Percentiles rank a stretch among this genome's conserved stretches.
Conservation (phyloP, 2,113 vertebrate genomes). For the Coracopsis vasa region DNA sequence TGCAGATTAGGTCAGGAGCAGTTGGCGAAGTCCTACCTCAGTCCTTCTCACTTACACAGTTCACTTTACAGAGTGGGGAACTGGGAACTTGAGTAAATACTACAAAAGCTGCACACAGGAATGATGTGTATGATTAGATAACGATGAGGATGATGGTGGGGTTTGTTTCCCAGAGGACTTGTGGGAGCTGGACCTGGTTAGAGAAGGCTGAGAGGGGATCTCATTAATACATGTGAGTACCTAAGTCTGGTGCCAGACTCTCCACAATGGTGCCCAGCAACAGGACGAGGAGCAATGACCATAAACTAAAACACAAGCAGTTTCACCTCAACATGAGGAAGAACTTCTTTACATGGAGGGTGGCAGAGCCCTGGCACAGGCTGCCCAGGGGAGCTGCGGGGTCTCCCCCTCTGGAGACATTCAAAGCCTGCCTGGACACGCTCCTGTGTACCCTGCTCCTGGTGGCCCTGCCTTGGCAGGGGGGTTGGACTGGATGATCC, state of each 20-base stretch:
- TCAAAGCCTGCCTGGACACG: not conserved
- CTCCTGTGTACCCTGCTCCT: not conserved
- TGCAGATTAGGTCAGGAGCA: not conserved
- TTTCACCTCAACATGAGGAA: not conserved
- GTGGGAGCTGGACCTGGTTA: not conserved
- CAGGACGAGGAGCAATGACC: not conserved
- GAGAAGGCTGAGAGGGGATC: not conserved
- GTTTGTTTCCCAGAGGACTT: not conserved
- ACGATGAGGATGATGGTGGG: accelerated
- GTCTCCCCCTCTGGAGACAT: not conserved
- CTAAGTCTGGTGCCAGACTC: not conserved
- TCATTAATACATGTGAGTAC: not conserved
- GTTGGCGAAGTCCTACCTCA: accelerated
- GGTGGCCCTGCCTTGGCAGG: not conserved
- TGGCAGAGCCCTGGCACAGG: not conserved
- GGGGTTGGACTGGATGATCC: not conserved
- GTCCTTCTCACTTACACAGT: not conserved
- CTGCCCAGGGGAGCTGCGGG: not conserved
- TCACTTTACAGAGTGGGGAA: not conserved
- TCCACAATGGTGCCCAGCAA: not conserved
- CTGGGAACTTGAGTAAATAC: not conserved
- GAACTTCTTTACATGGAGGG: not conserved
- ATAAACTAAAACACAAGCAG: not conserved
- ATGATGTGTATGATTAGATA: accelerated
- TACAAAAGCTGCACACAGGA: not conserved